Evolutionary conservation across 2,797 vertebrate genomes (phyloP).

Genomic region (Sebastes hubbsi): DNA sequence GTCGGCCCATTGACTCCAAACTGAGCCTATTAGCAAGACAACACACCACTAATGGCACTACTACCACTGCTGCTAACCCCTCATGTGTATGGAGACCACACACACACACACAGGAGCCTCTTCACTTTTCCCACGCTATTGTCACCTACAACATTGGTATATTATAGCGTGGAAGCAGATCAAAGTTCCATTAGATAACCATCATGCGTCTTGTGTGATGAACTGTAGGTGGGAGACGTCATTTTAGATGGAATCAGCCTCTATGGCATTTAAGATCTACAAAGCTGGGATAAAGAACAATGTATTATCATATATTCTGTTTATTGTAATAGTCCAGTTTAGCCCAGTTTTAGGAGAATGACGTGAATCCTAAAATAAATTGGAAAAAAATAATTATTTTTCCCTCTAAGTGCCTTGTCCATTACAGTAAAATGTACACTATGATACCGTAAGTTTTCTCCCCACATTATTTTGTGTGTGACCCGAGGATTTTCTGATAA

Average conservation of each 20-base stretch:
- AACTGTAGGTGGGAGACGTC: neutral
- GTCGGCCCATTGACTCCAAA: conserved; percentile 82
- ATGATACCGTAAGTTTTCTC: neutral
- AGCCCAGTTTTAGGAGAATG: neutral
- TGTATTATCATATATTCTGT: neutral
- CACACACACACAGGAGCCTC: conserved; percentile 41
- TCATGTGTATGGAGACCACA: conserved; percentile 74
- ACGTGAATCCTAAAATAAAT: neutral
- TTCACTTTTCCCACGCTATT: conserved; percentile 73
- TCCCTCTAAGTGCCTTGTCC: neutral
- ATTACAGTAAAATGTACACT: neutral
- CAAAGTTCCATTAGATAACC: conserved; percentile 49
- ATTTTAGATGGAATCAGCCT: neutral
- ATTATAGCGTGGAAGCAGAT: conserved; percentile 53
- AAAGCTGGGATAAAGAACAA: neutral
- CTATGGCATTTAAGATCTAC: neutral
- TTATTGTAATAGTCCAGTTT: neutral
- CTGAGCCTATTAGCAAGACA: conserved; percentile 87
- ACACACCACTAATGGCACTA: conserved; percentile 83
- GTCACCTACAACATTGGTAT: conserved; percentile 55
- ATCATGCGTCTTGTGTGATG: neutral
- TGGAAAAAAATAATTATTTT: neutral
- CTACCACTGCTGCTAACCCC: conserved; percentile 61
- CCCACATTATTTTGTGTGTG: neutral
- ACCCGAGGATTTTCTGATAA: neutral